Percentiles rank a stretch among this genome's conserved stretches.
These are phyloP conservation scores for Furnarius figulus DNA, from an alignment of 2,113 vertebrate species.

Conservation along the genomic window DNA sequence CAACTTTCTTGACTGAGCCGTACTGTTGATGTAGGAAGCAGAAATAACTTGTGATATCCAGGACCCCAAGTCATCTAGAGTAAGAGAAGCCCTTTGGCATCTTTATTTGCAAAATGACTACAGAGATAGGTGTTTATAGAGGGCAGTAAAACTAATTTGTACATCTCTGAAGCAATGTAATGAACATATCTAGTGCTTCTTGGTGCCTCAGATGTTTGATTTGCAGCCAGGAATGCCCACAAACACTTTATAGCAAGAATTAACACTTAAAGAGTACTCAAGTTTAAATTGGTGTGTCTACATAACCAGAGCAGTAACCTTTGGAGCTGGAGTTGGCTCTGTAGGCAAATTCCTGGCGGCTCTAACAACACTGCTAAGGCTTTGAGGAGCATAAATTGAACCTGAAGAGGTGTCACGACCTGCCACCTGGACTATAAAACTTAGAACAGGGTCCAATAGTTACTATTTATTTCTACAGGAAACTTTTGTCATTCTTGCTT, in stretches of 20 bases:
- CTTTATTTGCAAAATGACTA: neutral
- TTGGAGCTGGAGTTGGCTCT: neutral
- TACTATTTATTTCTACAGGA: neutral
- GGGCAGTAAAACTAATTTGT: neutral
- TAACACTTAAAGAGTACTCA: slow-evolving; percentile 27
- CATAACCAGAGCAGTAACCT: neutral
- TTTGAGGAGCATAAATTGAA: slow-evolving; percentile 27
- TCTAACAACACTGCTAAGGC: slow-evolving; percentile 14
- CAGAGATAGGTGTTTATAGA: neutral
- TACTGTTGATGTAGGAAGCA: neutral
- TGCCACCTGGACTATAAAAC: slow-evolving; percentile 15
- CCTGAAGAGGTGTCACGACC: slow-evolving; percentile 17
- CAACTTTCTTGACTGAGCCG: neutral
- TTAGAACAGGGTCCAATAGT: neutral
- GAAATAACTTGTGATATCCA: neutral
- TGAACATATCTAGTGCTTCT: neutral
- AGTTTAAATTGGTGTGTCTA: neutral
- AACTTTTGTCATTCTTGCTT: neutral
- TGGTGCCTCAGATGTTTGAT: slow-evolving; percentile 12
- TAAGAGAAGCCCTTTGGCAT: neutral
- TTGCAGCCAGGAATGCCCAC: slow-evolving; percentile 22
- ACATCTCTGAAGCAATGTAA: neutral
- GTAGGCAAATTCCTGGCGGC: slow-evolving; percentile 25
- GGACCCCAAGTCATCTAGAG: neutral
- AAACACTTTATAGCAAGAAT: slow-evolving; percentile 4